Evolutionary conservation across 2,888 invertebrate species (phyloP), one percentile per base, ranked within the genome.

Genomic region (Nemotelus nigrinus): DNA sequence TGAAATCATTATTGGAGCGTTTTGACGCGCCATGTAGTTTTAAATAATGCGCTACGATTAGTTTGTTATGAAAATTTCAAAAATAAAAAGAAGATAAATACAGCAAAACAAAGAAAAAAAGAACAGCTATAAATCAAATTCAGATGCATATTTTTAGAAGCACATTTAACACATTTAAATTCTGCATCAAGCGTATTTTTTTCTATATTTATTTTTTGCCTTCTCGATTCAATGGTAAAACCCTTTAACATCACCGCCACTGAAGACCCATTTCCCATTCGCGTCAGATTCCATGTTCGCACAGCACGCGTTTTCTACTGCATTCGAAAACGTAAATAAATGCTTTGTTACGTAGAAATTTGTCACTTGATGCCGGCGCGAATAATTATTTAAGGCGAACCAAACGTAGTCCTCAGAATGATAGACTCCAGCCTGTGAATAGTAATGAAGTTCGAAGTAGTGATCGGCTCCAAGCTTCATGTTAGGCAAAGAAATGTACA

Each of bases 301-400:
- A 8, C 48, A 48, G 60, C 60, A 63, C 74, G 74, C 74, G 74
- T 63, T 43, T 45, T 39, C 60, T 57, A 63, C 25, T 39, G 74
- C 60, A 47, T 45, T 41, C 39, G n/a, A 74, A 60, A 74, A 74
- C 47, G 63, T 74, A 74, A 74, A 74, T 60, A 63, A 74, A 60
- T 39, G 45, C 63, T 48, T 74, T 74, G 74, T 47, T 74, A 74
- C 74, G 60, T 74, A 50, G 74, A 63, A 74, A 74, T 74, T 74
- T 74, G 74, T 74, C 74, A 63, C 74, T 60, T n/a, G 60, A 74
- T 74, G 60, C 74, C 60, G 70, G 70, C 74, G 60, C 60, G 74
- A 74, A 74, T 74, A 74, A 63, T 74, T 74, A 74, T 48, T 74
- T 48, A 63, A 74, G 43, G 25, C 60, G 48, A 60, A 50, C 0